Base-by-base conservation (phyloP, 1,140 invertebrate genomes). In the Rhopalosiphum padi region DNA sequence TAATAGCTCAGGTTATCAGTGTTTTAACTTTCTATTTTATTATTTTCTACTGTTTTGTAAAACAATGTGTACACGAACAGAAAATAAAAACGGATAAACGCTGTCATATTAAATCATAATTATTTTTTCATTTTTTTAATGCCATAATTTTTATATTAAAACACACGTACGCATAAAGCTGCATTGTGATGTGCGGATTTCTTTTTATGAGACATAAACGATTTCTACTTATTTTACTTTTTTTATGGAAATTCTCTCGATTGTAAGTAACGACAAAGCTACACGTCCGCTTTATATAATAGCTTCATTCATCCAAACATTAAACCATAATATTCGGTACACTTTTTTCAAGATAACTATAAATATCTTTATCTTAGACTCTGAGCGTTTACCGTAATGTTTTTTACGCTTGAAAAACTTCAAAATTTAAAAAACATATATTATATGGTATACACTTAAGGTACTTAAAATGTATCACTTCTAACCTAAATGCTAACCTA, bases 291-390 rank as follows among this genome's bases (percentile, higher is more conserved):
- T 48, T 87, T 87, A 87, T 48, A 87, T 48, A 87, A 87, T n/a
- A 87, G 43, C 30, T 87, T 48, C 30, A 87, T 87, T 30, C 86
- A 87, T 87, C 46, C 86, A 87, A 30, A 87, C 86, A n/a, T 48
- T 87, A 87, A 87, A 87, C 86, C 46, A 87, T 87, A 87, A 87
- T 48, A 48, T 87, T 87, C 37, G 46, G 86, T 87, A 48, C 86
- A 87, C 23, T 87, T 87, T 87, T 41, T 87, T 46, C 43, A n/a
- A 51, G 86, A 87, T 87, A 87, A 87, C 43, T 48, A 87, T 87
- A 87, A 48, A 48, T n/a, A 87, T 48, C 30, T 48, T 87, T 87
- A 87, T 87, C 43, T 48, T 87, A 25, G n/a, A 53, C 48, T 55
- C 3, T 3, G 87, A 53, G 21, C 87, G 48, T 89, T 37, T 53